These are phyloP conservation scores for Clitarchus hookeri DNA, from an alignment of 2,888 invertebrate genomes.

Conservation along the genomic window DNA sequence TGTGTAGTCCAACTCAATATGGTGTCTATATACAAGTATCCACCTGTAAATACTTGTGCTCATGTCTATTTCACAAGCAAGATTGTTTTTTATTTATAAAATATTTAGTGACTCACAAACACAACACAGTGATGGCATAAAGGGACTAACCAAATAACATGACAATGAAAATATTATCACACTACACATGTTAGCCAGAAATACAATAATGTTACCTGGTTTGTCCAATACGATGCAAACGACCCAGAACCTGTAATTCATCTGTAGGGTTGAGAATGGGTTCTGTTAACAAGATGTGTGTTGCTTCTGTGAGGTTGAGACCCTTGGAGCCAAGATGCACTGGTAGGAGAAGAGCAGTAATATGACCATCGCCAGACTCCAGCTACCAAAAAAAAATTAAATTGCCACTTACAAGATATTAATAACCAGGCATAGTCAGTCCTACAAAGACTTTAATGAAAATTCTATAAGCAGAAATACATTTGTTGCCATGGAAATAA, in stretches of 20 bases:
- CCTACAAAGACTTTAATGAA: not conserved
- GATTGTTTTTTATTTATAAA: too few species aligned
- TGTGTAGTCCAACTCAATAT: too few species aligned
- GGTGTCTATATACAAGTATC: too few species aligned
- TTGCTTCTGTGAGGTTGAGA: constrained; percentile 77
- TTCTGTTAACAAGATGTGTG: constrained; percentile 75
- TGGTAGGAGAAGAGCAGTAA: constrained; percentile 65
- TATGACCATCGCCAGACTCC: not conserved
- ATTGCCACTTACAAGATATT: not conserved
- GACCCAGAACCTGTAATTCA: constrained; percentile 76
- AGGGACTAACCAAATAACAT: not conserved
- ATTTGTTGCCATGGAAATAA: too few species aligned
- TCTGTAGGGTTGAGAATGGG: constrained; percentile 74
- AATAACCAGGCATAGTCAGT: not conserved
- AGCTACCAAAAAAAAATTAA: not conserved
- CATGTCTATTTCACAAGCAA: too few species aligned
- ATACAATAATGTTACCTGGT: constrained; percentile 58
- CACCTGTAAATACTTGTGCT: too few species aligned
- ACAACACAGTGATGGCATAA: not conserved
- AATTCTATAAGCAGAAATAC: too few species aligned
- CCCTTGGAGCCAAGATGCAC: constrained; percentile 74
- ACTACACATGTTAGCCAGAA: constrained; percentile 2
- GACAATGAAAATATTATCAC: not conserved
- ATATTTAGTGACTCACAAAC: not conserved
- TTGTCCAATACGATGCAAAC: constrained; percentile 81